These are phyloP conservation scores for Entomobrya multifasciata DNA, from an alignment of 2,888 invertebrate genomes.

Conservation along the genomic window DNA sequence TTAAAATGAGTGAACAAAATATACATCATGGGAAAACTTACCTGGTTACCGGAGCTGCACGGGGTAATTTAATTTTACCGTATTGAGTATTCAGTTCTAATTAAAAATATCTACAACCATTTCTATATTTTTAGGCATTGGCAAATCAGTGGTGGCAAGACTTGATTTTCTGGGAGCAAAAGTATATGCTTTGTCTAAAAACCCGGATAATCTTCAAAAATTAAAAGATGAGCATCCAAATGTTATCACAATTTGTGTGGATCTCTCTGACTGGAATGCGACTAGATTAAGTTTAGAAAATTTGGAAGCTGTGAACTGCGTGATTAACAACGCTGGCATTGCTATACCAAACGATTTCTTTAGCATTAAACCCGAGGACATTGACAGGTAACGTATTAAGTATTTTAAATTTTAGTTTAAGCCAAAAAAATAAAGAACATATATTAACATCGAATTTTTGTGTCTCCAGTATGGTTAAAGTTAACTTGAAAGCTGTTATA, in stretches of 20 bases:
- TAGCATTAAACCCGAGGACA: no score
- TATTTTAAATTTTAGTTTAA: no score
- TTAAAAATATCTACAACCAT: no score
- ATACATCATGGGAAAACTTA: not conserved
- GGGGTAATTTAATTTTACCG: slow-evolving; percentile 22
- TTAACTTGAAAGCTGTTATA: slow-evolving; percentile 82
- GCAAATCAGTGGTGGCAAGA: slow-evolving; percentile 52
- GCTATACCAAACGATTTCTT: no score
- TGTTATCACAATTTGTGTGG: slow-evolving; percentile 86
- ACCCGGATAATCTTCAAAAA: slow-evolving; percentile 85
- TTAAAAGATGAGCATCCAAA: slow-evolving; percentile 84
- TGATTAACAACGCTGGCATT: slow-evolving; percentile 95
- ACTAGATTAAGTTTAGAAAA: slow-evolving; percentile 85
- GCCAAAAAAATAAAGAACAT: no score
- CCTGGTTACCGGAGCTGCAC: slow-evolving; percentile 36
- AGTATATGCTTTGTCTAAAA: slow-evolving; percentile 90
- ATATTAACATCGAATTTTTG: no score
- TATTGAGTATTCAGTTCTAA: no score
- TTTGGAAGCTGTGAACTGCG: slow-evolving; percentile 87
- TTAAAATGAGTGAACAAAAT: not conserved
- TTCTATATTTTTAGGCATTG: slow-evolving; percentile 78
- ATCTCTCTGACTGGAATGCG: slow-evolving; percentile 89
- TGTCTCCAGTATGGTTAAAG: slow-evolving; percentile 81
- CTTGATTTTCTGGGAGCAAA: no score
- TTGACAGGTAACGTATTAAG: no score